phyloP scores from a whole-genome alignment of 2,888 invertebrate genomes.

The Phymatocera aterrima region DNA sequence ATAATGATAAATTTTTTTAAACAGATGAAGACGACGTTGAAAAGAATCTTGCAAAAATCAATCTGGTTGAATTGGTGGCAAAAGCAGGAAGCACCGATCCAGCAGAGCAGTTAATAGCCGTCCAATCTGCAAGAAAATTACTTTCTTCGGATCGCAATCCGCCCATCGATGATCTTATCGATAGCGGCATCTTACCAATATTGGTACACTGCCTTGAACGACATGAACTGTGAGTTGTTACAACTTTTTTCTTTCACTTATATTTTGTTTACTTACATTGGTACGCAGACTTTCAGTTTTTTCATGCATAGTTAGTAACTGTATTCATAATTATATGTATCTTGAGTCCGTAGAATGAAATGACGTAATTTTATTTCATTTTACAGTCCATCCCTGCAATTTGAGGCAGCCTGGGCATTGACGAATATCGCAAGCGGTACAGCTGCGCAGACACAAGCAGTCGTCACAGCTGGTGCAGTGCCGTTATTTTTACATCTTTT shows the following conservation, averaged over 20 bases:
- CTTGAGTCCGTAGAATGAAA: too few relatives aligned
- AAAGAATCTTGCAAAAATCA: slow-evolving; percentile 82
- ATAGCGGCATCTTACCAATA: slow-evolving; percentile 95
- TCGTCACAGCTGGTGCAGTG: slow-evolving; percentile 96
- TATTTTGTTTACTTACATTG: not conserved
- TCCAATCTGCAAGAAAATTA: slow-evolving; percentile 96
- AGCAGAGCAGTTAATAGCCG: slow-evolving; percentile 90
- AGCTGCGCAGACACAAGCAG: slow-evolving; percentile 93
- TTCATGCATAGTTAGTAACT: too few relatives aligned
- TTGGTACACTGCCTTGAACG: slow-evolving; percentile 92
- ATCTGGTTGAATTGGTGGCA: slow-evolving; percentile 89
- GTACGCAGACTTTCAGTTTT: not conserved
- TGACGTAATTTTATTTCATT: slow-evolving; percentile 8
- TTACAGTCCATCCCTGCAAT: slow-evolving; percentile 90
- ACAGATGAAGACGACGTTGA: slow-evolving; percentile 87
- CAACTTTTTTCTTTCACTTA: too few relatives aligned
- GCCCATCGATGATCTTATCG: slow-evolving; percentile 96
- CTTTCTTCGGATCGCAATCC: slow-evolving; percentile 98
- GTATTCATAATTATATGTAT: too few relatives aligned
- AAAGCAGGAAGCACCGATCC: slow-evolving; percentile 91
- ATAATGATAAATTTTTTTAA: slow-evolving; percentile 54
- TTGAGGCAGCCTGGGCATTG: slow-evolving; percentile 98
- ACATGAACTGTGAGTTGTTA: slow-evolving; percentile 83
- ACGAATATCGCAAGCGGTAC: slow-evolving; percentile 98
- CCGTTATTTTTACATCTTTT: slow-evolving; percentile 95